phyloP scores from a whole-genome alignment of 35 echinoderm and acorn worm genomes.

The Heliocidaris tuberculata region DNA sequence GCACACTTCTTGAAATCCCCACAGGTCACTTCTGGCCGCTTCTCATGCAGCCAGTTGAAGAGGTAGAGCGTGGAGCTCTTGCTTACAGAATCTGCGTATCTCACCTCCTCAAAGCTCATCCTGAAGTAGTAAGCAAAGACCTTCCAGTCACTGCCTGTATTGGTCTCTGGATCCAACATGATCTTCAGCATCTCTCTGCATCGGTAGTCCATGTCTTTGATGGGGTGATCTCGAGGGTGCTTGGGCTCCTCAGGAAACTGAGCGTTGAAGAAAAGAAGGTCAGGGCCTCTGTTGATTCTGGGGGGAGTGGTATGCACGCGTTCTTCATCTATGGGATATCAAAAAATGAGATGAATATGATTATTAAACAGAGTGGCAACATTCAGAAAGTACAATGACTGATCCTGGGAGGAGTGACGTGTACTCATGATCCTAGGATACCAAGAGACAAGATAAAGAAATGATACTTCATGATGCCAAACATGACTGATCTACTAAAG shows the following conservation, averaged over 20 bases:
- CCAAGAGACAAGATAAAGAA: too few relatives aligned
- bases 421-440: too few relatives aligned
- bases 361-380: too few relatives aligned
- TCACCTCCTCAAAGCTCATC: not conserved
- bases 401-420: too few relatives aligned
- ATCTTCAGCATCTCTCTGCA: constrained; percentile 27
- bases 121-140: not conserved
- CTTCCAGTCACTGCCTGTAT: not conserved
- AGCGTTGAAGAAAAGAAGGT: not conserved
- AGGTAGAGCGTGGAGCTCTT: not conserved
- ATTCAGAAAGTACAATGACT: too few relatives aligned
- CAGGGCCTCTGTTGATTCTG: not conserved
- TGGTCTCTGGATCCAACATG: constrained; percentile 17
- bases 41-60: not conserved
- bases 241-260: not conserved
- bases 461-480: too few relatives aligned
- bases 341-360: too few relatives aligned
- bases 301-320: not conserved
- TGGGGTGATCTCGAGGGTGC: not conserved
- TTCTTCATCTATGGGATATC: not conserved
- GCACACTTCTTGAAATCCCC: not conserved
- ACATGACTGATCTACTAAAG: too few relatives aligned
- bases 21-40: not conserved
- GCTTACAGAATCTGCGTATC: not conserved
- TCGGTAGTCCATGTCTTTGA: not conserved